Percentiles rank a stretch among this genome's conserved stretches.
Conservation (phyloP, 2,113 vertebrate genomes). For the Syngnathus typhle region DNA sequence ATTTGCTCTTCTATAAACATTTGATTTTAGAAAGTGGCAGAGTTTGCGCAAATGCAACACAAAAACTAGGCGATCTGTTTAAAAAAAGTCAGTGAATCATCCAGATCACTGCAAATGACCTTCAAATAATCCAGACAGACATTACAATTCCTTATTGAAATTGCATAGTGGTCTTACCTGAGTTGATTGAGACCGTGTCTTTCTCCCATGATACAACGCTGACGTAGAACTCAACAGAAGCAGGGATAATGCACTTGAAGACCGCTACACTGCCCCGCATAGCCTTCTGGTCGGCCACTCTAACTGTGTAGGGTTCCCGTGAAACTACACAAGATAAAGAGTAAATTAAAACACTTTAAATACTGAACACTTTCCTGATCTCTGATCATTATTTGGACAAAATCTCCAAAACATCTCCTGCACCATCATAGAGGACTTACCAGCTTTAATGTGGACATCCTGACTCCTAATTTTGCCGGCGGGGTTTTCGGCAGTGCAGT, state of each 20-base stretch:
- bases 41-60: neutral
- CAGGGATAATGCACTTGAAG: slow-evolving; percentile 99
- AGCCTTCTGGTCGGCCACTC: slow-evolving; percentile 99
- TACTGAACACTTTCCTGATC: too few species aligned
- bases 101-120: neutral
- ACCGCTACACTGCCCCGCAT: slow-evolving; percentile 98
- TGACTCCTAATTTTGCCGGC: slow-evolving; percentile 99
- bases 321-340: slow-evolving; percentile 74
- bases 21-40: neutral
- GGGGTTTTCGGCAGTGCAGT: slow-evolving; percentile 99
- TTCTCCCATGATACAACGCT: slow-evolving; percentile 98
- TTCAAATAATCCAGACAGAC: neutral
- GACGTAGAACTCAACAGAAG: slow-evolving; percentile 97
- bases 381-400: neutral
- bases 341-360: neutral
- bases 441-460: slow-evolving; percentile 99
- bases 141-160: neutral
- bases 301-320: slow-evolving; percentile 97
- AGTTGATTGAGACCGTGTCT: slow-evolving; percentile 97
- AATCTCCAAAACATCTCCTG: neutral
- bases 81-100: neutral
- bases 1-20: neutral
- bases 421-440: slow-evolving; percentile 58
- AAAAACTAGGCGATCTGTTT: neutral
- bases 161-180: slow-evolving; percentile 77